Base-by-base conservation (phyloP, 92 coral and sea anemone genomes). In the Phenganax stokvisi region DNA sequence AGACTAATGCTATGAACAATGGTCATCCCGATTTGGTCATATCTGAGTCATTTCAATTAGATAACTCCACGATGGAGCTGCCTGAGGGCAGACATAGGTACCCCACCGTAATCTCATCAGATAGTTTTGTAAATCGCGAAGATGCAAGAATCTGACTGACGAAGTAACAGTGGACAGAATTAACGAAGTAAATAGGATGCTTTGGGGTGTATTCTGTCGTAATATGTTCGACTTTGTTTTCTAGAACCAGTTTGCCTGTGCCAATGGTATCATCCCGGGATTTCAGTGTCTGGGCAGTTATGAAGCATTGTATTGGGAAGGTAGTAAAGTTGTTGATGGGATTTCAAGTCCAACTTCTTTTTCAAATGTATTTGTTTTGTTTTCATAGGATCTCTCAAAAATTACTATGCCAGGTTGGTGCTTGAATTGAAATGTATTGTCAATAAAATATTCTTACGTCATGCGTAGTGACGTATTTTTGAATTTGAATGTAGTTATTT, bases 271-370 rank as follows among this genome's bases (percentile, higher is more conserved):
- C 98, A n/a, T 85, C 96, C 63, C 87, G 87, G 62, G 98, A 94
- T 58, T 94, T 94, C 79, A 94, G 98, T 71, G 97, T 94, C 13
- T 94, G 98, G 98, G 88, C 98, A 0, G 98, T 90, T 25, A 65
- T 94, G 57, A 92, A 86, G 75, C 98, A 94, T 56, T 94, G 98
- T 55, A 94, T 94, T 78, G 98, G 98, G 82, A 94, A 92, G 97
- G 97, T 92, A 37, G 47, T 37, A 83, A 61, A 81, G 6, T 51
- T 17, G 8, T 54, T 47, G 44, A 9, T 30, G 7, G 16, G 15
- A 12, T 69, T 20, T 51, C n/a, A 20, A 15, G 16, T 7, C 7
- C 0, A 30, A 11, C 29, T 65, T 65, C 31, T 3, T 20, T 65
- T 25, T 13, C 16, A 15, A 7, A 16, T 51, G 31, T 53, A 29